Conservation (phyloP, 92 coral and sea anemone species). For the Epizoanthus stellaris region DNA sequence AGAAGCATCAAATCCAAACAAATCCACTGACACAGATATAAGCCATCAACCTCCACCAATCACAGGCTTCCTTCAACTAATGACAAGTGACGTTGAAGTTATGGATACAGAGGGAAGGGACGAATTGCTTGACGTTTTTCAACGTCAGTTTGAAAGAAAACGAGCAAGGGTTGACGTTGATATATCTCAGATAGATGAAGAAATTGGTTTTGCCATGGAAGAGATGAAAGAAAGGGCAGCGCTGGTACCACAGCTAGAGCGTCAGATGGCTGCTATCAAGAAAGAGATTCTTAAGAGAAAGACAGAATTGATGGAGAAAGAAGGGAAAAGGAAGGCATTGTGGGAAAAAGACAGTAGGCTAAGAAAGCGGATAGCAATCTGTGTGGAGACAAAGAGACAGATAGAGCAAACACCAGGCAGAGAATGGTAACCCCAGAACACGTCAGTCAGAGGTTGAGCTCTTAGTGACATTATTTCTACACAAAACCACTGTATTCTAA, state of each 20-base stretch:
- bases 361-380: not conserved
- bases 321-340: not conserved
- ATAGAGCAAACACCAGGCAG: not conserved
- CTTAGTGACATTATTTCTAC: too few species aligned
- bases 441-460: too few species aligned
- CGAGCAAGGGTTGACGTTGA: not conserved
- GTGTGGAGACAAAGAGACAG: not conserved
- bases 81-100: not conserved
- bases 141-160: not conserved
- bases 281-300: not conserved
- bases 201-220: not conserved
- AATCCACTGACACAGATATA: not conserved
- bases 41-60: not conserved
- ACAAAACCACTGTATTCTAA: too few species aligned
- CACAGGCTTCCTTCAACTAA: not conserved
- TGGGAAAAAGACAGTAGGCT: not conserved
- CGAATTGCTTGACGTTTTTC: not conserved
- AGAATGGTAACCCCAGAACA: not conserved
- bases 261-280: not conserved
- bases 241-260: not conserved
- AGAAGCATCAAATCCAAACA: not conserved
- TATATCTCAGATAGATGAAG: not conserved
- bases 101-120: not conserved
- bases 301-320: not conserved
- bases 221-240: not conserved